phyloP scores from a whole-genome alignment of 2,888 invertebrate species.

The Synergus gifuensis region DNA sequence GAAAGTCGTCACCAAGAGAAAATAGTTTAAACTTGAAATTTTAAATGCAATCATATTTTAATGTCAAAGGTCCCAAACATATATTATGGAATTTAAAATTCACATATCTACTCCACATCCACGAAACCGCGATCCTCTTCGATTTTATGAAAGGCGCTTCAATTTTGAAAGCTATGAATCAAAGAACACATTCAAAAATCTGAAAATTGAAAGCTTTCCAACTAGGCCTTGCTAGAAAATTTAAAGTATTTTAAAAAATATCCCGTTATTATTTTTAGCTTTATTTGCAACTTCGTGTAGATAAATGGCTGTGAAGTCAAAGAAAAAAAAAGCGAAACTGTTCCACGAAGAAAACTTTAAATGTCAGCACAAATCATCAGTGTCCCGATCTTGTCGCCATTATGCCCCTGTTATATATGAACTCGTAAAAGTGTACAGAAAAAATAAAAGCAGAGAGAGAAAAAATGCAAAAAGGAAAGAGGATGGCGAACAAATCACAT shows the following conservation, averaged over 20 bases:
- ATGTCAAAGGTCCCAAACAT: background rate
- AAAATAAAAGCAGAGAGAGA: conserved; percentile 47
- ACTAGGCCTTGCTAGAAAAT: no score
- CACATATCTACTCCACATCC: no score
- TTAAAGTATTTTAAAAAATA: no score
- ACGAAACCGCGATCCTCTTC: no score
- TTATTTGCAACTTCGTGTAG: no score
- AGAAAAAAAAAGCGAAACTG: background rate
- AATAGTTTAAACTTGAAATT: background rate
- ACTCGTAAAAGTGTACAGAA: conserved; percentile 23
- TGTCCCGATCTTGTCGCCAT: conserved; percentile 30
- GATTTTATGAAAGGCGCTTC: no score
- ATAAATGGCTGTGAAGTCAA: background rate
- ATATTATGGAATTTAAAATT: background rate
- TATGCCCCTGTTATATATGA: conserved; percentile 26
- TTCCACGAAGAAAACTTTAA: conserved; percentile 28
- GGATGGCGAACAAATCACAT: conserved; percentile 34
- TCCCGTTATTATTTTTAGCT: no score
- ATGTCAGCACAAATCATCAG: conserved; percentile 25
- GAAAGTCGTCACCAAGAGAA: conserved; percentile 10
- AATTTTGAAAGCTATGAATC: no score
- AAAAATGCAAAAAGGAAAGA: conserved; percentile 41
- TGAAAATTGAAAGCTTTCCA: no score
- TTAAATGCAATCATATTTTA: background rate
- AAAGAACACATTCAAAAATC: no score